Evolutionary conservation across 2,113 vertebrate species (phyloP).

Genomic region (Sakesphorus luctuosus): DNA sequence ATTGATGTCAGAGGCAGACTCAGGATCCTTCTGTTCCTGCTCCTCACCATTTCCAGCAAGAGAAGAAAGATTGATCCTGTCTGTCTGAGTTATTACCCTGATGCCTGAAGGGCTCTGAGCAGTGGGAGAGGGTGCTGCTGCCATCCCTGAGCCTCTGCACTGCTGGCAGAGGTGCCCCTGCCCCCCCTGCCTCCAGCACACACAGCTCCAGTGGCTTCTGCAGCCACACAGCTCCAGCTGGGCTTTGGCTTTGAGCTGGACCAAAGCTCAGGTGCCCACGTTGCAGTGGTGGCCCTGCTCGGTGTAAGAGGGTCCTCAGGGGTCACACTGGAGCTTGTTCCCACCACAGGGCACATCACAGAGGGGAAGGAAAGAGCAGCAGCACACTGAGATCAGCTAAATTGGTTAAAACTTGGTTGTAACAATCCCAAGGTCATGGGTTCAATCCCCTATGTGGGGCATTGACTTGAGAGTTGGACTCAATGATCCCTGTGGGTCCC

Average conservation of each 20-base stretch:
- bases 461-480: too few relatives aligned
- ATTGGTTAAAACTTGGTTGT: too few relatives aligned
- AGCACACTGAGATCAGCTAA: not conserved
- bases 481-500: too few relatives aligned
- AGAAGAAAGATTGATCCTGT: slow-evolving; percentile 14
- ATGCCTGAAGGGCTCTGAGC: not conserved
- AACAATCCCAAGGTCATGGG: too few relatives aligned
- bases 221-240: not conserved
- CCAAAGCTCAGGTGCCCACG: not conserved
- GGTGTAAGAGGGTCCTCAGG: not conserved
- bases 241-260: not conserved
- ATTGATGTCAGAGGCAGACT: slow-evolving; percentile 1
- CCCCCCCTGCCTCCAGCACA: not conserved
- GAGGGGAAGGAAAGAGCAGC: not conserved
- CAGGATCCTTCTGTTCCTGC: not conserved
- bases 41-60: not conserved
- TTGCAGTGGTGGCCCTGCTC: rapidly evolving
- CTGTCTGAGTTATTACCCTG: slow-evolving; percentile 5
- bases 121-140: not conserved
- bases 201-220: not conserved
- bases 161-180: not conserved
- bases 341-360: not conserved
- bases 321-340: not conserved
- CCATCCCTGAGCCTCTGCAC: not conserved
- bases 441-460: too few relatives aligned